Conservation (phyloP, 2,888 invertebrate species). For the Pinctada fucata region DNA sequence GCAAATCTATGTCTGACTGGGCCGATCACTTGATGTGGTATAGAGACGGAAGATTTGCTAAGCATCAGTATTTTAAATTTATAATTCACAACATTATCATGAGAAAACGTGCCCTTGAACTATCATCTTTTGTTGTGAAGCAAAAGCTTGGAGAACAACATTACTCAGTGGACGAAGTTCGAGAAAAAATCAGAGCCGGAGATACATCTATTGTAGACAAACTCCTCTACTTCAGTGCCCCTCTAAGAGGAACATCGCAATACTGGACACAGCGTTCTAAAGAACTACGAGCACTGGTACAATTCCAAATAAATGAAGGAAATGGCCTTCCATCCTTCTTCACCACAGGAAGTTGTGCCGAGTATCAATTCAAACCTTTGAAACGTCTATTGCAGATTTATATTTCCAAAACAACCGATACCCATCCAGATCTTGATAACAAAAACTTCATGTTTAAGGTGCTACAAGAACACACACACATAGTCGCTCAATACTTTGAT, state of each 20-base stretch:
- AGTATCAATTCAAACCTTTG: constrained; percentile 54
- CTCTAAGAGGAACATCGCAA: constrained; percentile 42
- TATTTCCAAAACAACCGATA: constrained; percentile 36
- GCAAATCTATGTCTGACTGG: constrained; percentile 43
- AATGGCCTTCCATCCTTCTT: constrained; percentile 51
- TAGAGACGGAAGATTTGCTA: constrained; percentile 40
- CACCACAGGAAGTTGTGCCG: constrained; percentile 56
- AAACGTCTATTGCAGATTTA: constrained; percentile 44
- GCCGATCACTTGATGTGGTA: constrained; percentile 45
- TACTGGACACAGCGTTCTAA: constrained; percentile 45
- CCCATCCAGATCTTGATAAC: constrained; percentile 36
- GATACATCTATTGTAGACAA: constrained; percentile 39
- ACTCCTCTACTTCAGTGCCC: constrained; percentile 46
- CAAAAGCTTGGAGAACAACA: constrained; percentile 52
- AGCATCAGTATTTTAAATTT: constrained; percentile 38
- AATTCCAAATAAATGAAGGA: constrained; percentile 49
- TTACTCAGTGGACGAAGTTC: constrained; percentile 42
- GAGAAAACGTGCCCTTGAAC: constrained; percentile 47
- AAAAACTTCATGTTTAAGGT: constrained; percentile 38
- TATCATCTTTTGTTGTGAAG: constrained; percentile 42
- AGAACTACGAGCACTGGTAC: constrained; percentile 43
- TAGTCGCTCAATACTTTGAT: constrained; percentile 54
- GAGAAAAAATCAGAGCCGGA: constrained; percentile 38
- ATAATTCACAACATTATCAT: constrained; percentile 40
- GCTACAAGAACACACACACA: constrained; percentile 51